These are phyloP conservation scores for Anticlea derivata DNA, from an alignment of 2,888 invertebrate species.

Conservation along the genomic window DNA sequence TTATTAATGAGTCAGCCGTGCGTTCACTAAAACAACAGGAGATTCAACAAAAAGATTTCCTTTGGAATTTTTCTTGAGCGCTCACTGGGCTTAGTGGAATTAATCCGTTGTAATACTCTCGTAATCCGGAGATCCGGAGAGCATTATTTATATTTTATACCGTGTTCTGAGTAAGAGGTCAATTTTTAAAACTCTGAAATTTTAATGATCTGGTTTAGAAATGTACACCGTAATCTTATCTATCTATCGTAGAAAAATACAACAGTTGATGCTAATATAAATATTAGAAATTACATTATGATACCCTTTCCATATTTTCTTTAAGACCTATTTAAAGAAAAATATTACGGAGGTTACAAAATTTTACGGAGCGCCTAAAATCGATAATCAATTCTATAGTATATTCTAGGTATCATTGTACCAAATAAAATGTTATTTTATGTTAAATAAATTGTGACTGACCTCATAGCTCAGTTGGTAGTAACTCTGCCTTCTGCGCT, in stretches of 20 bases:
- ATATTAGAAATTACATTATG: no score
- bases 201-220: not conserved
- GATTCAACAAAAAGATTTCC: constrained; percentile 16
- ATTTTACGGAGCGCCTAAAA: no score
- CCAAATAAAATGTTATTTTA: no score
- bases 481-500: no score
- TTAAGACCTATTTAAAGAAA: no score
- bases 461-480: no score
- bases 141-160: constrained; percentile 20
- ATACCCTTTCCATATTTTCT: no score
- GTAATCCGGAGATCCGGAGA: constrained; percentile 23
- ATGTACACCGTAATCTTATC: not conserved
- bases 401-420: no score
- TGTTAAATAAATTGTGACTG: no score
- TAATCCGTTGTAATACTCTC: constrained; percentile 26
- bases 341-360: not conserved
- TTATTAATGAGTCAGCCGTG: constrained; percentile 10
- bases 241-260: no score
- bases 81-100: constrained; percentile 11
- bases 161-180: constrained; percentile 19
- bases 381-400: no score
- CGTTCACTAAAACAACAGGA: constrained; percentile 19
- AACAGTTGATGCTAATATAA: no score
- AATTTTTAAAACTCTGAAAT: constrained; percentile 14
- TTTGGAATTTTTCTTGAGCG: constrained; percentile 22